A percentile compares a stretch with the other conserved stretches of the same genome.
Evolutionary conservation across 2,797 vertebrate genomes (phyloP).

Genomic region (Gambusia yucatana): DNA sequence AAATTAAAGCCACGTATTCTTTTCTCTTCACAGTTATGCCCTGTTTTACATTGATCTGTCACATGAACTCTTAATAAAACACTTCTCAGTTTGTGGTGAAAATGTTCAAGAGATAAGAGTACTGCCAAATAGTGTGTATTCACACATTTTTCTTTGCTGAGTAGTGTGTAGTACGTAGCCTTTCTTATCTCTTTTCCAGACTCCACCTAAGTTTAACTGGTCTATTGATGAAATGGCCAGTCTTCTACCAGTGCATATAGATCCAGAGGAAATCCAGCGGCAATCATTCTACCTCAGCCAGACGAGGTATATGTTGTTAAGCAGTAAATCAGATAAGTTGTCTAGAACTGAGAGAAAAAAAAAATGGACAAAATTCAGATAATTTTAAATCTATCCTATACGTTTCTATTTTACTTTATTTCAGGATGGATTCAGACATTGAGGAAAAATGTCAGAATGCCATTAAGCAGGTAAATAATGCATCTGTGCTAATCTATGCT

Average conservation of each 20-base stretch:
- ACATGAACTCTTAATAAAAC: background rate
- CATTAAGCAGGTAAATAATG: slow-evolving; percentile 90
- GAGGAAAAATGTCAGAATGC: slow-evolving; percentile 96
- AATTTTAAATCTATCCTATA: background rate
- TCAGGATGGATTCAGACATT: slow-evolving; percentile 90
- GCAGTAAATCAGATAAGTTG: too few species aligned
- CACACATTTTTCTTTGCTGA: background rate
- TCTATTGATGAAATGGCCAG: slow-evolving; percentile 96
- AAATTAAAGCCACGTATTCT: background rate
- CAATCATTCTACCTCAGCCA: slow-evolving; percentile 93
- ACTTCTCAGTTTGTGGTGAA: background rate
- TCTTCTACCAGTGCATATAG: slow-evolving; percentile 94
- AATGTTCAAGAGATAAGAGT: background rate
- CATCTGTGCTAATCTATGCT: background rate
- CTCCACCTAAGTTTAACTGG: slow-evolving; percentile 94
- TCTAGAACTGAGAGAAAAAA: too few species aligned
- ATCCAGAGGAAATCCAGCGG: slow-evolving; percentile 92
- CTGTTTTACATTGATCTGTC: background rate
- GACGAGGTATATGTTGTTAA: slow-evolving; percentile 81
- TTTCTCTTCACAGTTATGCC: background rate
- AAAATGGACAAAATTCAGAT: background rate
- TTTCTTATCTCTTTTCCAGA: slow-evolving; percentile 74
- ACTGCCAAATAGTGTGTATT: too few species aligned
- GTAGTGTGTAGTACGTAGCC: background rate
- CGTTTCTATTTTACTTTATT: background rate